Percentiles rank a stretch among this genome's conserved stretches.
Evolutionary conservation across 1,140 invertebrate species (phyloP).

Genomic region (Drosophila lini): DNA sequence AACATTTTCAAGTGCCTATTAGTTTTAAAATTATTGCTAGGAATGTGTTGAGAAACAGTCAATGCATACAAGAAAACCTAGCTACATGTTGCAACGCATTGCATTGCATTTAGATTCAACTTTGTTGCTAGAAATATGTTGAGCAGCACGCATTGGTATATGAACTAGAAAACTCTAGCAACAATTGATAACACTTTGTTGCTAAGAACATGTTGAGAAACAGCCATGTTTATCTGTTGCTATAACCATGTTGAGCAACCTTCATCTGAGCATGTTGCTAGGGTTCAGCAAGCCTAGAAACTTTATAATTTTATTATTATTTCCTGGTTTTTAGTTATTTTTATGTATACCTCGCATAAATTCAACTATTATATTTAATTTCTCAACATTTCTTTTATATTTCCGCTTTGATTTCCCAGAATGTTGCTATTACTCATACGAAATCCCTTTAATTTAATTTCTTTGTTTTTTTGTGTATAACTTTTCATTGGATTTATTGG

Average conservation of each 20-base stretch:
- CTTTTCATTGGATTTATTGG: constrained; percentile 6
- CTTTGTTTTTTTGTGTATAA: constrained; percentile 1
- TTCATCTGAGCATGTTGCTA: not conserved
- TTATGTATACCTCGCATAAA: not conserved
- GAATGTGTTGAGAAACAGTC: too few relatives aligned
- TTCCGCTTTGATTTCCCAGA: not conserved
- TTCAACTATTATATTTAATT: not conserved
- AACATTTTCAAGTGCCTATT: not conserved
- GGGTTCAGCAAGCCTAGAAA: not conserved
- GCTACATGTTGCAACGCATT: too few relatives aligned
- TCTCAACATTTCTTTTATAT: not conserved
- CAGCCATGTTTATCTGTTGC: too few relatives aligned
- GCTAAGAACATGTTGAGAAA: not conserved
- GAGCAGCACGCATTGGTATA: not conserved
- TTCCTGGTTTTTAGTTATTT: not conserved
- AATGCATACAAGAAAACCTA: too few relatives aligned
- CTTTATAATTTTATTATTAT: not conserved
- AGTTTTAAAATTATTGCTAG: too few relatives aligned
- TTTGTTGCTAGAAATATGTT: not conserved
- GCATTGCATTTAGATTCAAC: too few relatives aligned
- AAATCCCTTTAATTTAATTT: not conserved
- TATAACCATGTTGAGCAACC: too few relatives aligned
- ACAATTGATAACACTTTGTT: not conserved
- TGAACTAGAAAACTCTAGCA: not conserved
- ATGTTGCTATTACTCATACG: not conserved